Conservation (phyloP, 2,888 invertebrate genomes). For the Patella depressa region DNA sequence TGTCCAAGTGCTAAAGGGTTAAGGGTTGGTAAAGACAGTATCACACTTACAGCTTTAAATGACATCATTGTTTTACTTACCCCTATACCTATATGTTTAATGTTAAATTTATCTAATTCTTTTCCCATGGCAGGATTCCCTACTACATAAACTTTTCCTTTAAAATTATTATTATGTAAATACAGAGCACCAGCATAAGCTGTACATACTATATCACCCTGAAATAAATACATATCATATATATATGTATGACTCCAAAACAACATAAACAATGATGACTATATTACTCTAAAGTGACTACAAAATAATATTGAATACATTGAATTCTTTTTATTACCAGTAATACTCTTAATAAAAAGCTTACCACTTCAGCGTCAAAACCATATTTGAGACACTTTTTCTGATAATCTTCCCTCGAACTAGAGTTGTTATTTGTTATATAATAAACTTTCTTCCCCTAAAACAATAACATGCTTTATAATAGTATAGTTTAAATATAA, state of each 20-base stretch:
- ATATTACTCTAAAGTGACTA: too few relatives aligned
- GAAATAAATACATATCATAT: constrained; percentile 44
- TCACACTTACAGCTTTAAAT: background rate
- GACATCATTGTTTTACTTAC: constrained; percentile 71
- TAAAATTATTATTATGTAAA: constrained; percentile 81
- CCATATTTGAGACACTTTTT: constrained; percentile 82
- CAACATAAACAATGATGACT: too few relatives aligned
- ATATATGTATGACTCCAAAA: too few relatives aligned
- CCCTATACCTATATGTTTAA: constrained; percentile 82
- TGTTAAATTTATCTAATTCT: constrained; percentile 86
- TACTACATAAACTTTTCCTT: constrained; percentile 86
- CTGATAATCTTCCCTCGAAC: constrained; percentile 84
- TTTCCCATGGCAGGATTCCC: constrained; percentile 86
- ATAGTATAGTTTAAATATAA: background rate
- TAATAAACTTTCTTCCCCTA: constrained; percentile 86
- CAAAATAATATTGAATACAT: too few relatives aligned
- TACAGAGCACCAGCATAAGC: constrained; percentile 85
- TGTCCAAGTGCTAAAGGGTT: too few relatives aligned
- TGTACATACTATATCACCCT: constrained; percentile 86
- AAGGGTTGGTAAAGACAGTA: background rate
- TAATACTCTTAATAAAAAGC: constrained; percentile 17
- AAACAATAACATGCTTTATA: constrained; percentile 16
- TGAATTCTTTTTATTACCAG: too few relatives aligned
- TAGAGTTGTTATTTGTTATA: constrained; percentile 93
- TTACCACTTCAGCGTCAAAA: constrained; percentile 76